Evolutionary conservation across 2,888 invertebrate species (phyloP), one percentile per base, ranked within the genome.

Genomic region (Chaitophorus viminalis): DNA sequence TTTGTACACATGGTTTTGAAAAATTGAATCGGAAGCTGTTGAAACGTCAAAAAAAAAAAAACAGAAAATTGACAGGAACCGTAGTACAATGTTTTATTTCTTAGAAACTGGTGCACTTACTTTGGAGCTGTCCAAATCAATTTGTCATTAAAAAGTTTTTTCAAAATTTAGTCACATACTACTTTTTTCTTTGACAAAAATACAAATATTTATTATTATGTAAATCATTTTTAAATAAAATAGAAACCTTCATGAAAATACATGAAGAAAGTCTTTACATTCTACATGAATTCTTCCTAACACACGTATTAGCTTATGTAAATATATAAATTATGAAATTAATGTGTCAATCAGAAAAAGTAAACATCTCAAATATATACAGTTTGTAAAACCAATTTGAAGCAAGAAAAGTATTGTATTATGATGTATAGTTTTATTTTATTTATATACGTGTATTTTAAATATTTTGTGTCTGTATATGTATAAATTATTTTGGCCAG

Each of bases 1-100:
- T 54, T 72, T 54, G 25, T 54, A 72, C 29, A 82, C 9, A 52
- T 82, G 52, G 29, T 72, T 82, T 52, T 82, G 52, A 52, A 82
- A 82, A 82, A 70, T 82, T 31, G 52, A 72, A 33, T 70, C 33
- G n/a, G 17, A 82, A 82, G 31, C n/a, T 52, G 52, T 72, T 72
- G 70, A 82, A 82, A 82, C 29, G 25, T 68, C 21, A 46, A 81
- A 70, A 39, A 81, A 39, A 75, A 46, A 60, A 60, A 77, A 52
- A 31, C 33, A 31, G n/a, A n/a, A 6, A 78, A 60, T 60, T 36
- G 33, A 60, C n/a, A 65, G 39, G 33, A 65, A n/a, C 65, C 68
- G 2, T 68, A 9, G 11, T 68, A 14, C n/a, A 8, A 25, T 68
- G 68, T 68, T 68, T 68, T 68, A 29, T 68, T 68, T 68, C n/a